Conservation (phyloP, 2,888 invertebrate genomes). For the Petrolisthes cinctipes region DNA sequence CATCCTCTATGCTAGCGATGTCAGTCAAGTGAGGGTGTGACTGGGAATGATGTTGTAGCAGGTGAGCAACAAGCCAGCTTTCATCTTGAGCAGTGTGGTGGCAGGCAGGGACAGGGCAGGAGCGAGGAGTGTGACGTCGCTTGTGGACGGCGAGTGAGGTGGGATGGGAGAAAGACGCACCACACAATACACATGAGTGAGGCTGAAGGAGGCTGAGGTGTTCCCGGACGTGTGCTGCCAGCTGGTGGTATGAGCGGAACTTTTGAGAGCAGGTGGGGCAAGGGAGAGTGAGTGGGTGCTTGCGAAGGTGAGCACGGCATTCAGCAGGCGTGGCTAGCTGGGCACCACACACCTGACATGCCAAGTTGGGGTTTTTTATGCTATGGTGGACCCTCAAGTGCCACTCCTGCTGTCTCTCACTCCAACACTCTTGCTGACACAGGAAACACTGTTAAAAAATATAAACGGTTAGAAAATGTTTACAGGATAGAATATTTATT, state of each 20-base stretch:
- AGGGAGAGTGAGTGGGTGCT: constrained; percentile 33
- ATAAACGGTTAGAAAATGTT: background rate
- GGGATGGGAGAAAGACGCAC: background rate
- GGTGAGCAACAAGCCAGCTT: constrained; percentile 49
- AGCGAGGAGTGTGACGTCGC: constrained; percentile 35
- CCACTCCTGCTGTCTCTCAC: constrained; percentile 44
- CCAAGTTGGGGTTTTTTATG: constrained; percentile 36
- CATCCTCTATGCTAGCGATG: constrained; percentile 7
- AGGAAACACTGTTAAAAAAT: constrained; percentile 40
- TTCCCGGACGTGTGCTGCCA: constrained; percentile 30
- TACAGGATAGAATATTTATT: background rate
- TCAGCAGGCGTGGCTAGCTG: constrained; percentile 43
- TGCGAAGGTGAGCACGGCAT: constrained; percentile 47
- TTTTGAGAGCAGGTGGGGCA: constrained; percentile 46
- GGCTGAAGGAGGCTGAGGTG: constrained; percentile 35
- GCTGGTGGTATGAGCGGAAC: constrained; percentile 39
- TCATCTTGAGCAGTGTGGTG: constrained; percentile 36
- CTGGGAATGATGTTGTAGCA: constrained; percentile 13
- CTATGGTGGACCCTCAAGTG: constrained; percentile 44
- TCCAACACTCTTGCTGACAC: constrained; percentile 49
- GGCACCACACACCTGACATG: constrained; percentile 43
- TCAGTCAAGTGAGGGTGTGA: background rate
- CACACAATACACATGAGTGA: constrained; percentile 32
- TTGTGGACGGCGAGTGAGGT: constrained; percentile 20
- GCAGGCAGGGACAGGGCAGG: constrained; percentile 33